Percentiles rank a stretch among this genome's conserved stretches.
phyloP scores from a whole-genome alignment of 1,140 invertebrate genomes.

The Yoshiicerus persimilis region DNA sequence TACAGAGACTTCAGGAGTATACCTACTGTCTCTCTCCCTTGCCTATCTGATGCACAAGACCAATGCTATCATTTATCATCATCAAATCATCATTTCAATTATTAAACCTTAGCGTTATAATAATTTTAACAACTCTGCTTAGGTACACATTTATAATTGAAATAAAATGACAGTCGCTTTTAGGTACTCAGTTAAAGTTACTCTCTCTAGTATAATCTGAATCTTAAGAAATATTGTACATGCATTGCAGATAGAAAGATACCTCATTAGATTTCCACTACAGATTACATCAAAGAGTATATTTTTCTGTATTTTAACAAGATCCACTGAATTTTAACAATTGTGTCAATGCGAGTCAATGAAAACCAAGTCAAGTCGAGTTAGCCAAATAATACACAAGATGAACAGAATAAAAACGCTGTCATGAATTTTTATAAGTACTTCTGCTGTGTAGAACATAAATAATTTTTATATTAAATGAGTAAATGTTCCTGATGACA shows the following conservation, averaged over 20 bases:
- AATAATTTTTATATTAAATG: neutral
- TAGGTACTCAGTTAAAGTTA: neutral
- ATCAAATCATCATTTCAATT: slow-evolving; percentile 13
- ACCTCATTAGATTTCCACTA: neutral
- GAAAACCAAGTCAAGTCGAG: neutral
- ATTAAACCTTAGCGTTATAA: neutral
- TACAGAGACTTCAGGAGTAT: neutral
- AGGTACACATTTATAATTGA: neutral
- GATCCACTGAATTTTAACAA: neutral
- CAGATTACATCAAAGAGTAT: neutral
- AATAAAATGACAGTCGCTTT: neutral
- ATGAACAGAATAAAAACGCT: too few species aligned
- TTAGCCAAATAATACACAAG: neutral
- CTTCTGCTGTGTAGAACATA: neutral
- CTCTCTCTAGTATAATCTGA: neutral
- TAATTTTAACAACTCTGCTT: neutral
- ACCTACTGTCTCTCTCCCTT: neutral
- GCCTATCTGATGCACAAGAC: neutral
- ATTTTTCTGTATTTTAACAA: neutral
- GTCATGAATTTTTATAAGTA: too few species aligned
- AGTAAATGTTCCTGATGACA: neutral
- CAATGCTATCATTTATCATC: slow-evolving; percentile 18
- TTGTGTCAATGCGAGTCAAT: neutral
- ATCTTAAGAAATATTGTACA: neutral
- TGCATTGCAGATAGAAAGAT: neutral